A percentile compares a stretch with the other conserved stretches of the same genome.
phyloP scores from a whole-genome alignment of 2,797 vertebrate species.

The Saxicola maurus region DNA sequence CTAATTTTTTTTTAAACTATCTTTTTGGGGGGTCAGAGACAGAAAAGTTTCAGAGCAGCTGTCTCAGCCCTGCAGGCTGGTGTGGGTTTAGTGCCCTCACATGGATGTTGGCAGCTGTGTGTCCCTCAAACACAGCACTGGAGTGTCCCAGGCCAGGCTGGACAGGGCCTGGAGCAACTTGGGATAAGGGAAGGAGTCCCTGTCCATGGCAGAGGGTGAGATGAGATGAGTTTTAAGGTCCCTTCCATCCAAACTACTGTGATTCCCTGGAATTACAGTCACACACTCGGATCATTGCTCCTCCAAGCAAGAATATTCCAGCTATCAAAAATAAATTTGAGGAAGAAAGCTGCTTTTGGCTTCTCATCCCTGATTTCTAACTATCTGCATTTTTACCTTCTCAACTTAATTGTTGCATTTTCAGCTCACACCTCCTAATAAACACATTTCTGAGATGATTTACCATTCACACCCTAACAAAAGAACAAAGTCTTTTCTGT shows the following conservation, averaged over 20 bases:
- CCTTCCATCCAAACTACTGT: background rate
- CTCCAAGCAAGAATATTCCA: rapidly evolving
- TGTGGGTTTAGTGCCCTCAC: background rate
- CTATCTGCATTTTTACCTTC: background rate
- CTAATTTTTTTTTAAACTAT: background rate
- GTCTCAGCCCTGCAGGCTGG: background rate
- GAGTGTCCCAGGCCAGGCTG: background rate
- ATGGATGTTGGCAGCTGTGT: background rate
- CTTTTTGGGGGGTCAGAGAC: background rate
- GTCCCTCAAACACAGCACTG: rapidly evolving
- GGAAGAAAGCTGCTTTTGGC: background rate
- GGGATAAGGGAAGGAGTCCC: background rate
- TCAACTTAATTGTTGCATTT: background rate
- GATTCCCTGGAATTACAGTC: background rate
- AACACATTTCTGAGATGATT: slow-evolving; percentile 25
- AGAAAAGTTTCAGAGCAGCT: background rate
- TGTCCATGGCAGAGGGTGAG: background rate
- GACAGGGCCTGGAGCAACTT: background rate
- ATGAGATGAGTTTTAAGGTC: background rate
- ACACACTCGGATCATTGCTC: background rate
- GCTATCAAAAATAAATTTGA: background rate
- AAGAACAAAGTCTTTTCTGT: slow-evolving; percentile 15
- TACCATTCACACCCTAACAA: slow-evolving; percentile 23
- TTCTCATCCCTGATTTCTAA: background rate
- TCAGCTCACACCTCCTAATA: slow-evolving; percentile 5